phyloP scores from a whole-genome alignment of 2,797 vertebrate genomes.

The Pseudochirops cupreus region DNA sequence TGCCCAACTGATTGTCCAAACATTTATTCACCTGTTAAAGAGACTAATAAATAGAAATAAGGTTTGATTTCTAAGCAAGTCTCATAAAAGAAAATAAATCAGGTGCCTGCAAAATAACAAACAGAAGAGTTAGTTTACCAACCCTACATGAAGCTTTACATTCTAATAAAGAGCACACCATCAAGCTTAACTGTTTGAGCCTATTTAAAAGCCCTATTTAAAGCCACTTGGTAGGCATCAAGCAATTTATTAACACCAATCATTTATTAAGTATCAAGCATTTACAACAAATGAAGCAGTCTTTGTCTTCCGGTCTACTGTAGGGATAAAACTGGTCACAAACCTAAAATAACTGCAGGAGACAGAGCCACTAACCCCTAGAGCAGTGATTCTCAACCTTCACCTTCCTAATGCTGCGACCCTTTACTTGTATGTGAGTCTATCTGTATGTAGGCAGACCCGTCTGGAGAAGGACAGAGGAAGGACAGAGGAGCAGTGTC shows the following conservation, averaged over 20 bases:
- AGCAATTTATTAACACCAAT: background rate
- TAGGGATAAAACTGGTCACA: background rate
- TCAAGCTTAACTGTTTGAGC: background rate
- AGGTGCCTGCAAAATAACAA: background rate
- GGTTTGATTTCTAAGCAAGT: constrained; percentile 17
- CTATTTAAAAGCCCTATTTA: background rate
- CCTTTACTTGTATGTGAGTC: too few relatives aligned
- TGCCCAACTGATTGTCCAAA: background rate
- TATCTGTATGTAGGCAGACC: too few relatives aligned
- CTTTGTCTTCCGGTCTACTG: background rate
- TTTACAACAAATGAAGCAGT: background rate
- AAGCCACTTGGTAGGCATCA: background rate
- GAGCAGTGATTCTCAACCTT: background rate
- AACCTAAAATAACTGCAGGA: background rate
- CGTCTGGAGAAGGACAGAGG: too few relatives aligned
- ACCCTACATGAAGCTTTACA: background rate
- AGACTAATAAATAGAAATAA: constrained; percentile 26
- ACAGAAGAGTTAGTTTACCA: background rate
- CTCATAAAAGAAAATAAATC: background rate
- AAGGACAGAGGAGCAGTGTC: too few relatives aligned
- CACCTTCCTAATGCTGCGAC: too few relatives aligned
- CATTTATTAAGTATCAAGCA: background rate
- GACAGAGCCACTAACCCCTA: background rate
- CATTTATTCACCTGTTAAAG: constrained; percentile 11
- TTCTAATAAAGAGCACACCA: background rate